Percentiles rank a stretch among this genome's conserved stretches.
Evolutionary conservation across 2,113 vertebrate species (phyloP).

Genomic region (Pogonocichla stellata): DNA sequence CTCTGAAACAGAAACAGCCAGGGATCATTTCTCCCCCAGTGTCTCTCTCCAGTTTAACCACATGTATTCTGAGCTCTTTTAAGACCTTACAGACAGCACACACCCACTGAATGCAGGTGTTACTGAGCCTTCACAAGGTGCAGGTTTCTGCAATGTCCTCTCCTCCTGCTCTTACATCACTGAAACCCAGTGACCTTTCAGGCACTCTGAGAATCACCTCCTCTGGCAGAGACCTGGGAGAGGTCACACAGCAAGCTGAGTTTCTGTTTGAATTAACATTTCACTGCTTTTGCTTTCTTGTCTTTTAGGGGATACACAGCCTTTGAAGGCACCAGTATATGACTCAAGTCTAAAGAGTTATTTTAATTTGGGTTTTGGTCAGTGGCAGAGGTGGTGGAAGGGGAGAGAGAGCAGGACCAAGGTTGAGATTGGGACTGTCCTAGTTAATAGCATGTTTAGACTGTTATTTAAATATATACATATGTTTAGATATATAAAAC

Average conservation of each 20-base stretch:
- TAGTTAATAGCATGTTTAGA: neutral
- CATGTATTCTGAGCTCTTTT: neutral
- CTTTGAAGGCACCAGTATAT: neutral
- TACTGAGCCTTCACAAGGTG: neutral
- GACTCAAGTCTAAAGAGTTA: neutral
- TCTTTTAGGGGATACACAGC: neutral
- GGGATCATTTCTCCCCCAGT: accelerated
- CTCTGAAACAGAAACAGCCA: neutral
- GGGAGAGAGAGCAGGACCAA: neutral
- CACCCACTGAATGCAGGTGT: neutral
- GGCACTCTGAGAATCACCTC: neutral
- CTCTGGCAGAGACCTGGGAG: neutral
- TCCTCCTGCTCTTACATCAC: neutral
- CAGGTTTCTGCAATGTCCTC: neutral
- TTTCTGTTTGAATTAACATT: neutral
- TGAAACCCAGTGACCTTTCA: neutral
- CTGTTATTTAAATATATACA: neutral
- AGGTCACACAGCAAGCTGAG: neutral
- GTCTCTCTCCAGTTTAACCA: neutral
- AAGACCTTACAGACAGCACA: neutral
- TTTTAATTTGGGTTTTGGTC: neutral
- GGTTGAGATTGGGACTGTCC: accelerated
- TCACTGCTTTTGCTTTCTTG: neutral
- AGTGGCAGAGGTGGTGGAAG: neutral
- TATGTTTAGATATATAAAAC: neutral